phyloP scores from a whole-genome alignment of 2,113 vertebrate species.

The Psophia crepitans region DNA sequence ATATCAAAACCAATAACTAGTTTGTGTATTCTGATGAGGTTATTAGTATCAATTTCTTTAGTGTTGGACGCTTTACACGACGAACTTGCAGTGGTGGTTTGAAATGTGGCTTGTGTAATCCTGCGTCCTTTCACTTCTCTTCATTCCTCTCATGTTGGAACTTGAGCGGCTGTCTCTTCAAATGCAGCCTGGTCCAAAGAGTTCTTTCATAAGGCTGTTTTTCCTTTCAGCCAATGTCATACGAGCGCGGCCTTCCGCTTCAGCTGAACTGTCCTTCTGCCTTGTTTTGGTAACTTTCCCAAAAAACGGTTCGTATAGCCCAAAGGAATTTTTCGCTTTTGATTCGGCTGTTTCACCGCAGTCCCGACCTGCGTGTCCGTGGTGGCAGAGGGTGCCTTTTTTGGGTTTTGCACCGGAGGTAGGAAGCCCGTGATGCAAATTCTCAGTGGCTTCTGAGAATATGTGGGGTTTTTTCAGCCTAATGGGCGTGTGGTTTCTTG shows the following conservation, averaged over 20 bases:
- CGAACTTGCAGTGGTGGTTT: not conserved
- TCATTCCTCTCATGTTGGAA: not conserved
- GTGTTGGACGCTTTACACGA: not conserved
- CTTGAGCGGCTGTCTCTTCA: not conserved
- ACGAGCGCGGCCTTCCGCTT: not conserved
- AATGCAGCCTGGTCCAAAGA: constrained; percentile 22
- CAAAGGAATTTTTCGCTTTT: not conserved
- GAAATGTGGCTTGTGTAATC: not conserved
- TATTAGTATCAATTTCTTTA: not conserved
- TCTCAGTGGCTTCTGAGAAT: constrained; percentile 60
- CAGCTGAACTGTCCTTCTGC: not conserved
- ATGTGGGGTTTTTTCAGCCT: not conserved
- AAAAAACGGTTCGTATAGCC: constrained; percentile 26
- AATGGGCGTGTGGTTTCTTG: not conserved
- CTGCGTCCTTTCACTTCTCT: not conserved
- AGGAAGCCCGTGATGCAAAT: constrained; percentile 68
- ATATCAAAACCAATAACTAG: not conserved
- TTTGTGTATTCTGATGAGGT: not conserved
- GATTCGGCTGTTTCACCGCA: not conserved
- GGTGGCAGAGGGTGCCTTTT: not conserved
- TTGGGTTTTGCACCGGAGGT: not conserved
- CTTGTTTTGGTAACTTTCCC: not conserved
- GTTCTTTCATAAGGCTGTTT: constrained; percentile 32
- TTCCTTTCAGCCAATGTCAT: not conserved
- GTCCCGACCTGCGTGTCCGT: not conserved